phyloP scores from a whole-genome alignment of 2,113 vertebrate genomes.

The Athene noctua region DNA sequence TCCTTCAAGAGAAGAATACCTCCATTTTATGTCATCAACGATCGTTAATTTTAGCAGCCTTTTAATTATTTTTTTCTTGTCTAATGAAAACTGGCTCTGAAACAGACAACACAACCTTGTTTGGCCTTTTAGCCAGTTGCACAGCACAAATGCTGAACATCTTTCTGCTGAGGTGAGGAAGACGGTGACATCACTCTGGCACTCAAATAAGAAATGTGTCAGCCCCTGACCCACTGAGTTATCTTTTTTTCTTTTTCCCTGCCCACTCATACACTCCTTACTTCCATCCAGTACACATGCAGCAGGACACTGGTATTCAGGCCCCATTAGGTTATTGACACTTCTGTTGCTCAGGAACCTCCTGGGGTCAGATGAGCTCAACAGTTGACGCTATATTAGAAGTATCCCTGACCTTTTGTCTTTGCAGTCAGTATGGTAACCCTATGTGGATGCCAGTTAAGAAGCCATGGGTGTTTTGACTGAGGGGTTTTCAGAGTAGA shows the following conservation, averaged over 20 bases:
- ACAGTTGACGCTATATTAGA: background rate
- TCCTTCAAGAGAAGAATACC: background rate
- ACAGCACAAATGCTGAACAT: background rate
- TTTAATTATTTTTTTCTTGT: background rate
- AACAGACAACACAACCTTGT: background rate
- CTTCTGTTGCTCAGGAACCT: background rate
- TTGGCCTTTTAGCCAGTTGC: background rate
- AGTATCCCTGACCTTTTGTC: background rate
- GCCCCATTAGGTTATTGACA: background rate
- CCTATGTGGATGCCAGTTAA: background rate
- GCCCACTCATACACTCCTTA: background rate
- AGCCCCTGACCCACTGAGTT: background rate
- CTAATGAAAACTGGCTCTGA: background rate
- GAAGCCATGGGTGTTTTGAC: background rate
- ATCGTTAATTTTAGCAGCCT: background rate
- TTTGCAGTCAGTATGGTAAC: background rate
- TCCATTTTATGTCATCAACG: background rate
- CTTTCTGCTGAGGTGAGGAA: background rate
- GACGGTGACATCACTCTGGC: background rate
- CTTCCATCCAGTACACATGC: background rate
- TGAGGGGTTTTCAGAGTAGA: background rate
- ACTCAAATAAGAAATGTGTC: background rate
- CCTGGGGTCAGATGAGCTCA: background rate
- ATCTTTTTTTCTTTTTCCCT: background rate
- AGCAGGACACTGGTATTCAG: background rate